Percentiles rank a stretch among this genome's conserved stretches.
Evolutionary conservation across 2,888 invertebrate species (phyloP).

Genomic region (Drosophila tanythrix): DNA sequence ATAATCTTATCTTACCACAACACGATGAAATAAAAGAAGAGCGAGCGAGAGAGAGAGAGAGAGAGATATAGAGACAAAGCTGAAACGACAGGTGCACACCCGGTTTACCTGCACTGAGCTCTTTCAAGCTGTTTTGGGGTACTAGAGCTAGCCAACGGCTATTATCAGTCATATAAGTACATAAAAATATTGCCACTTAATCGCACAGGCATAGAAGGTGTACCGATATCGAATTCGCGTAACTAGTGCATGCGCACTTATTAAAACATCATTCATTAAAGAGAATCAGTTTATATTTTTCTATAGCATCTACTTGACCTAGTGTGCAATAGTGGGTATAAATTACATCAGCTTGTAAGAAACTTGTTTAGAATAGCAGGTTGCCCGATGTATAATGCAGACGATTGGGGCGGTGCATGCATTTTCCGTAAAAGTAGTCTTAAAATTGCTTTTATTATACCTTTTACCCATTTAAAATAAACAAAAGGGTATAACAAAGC

Average conservation of each 20-base stretch:
- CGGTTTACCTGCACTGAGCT: constrained; percentile 55
- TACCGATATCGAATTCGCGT: constrained; percentile 43
- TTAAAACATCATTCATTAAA: constrained; percentile 27
- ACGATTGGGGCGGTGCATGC: constrained; percentile 10
- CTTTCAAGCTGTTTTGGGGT: constrained; percentile 26
- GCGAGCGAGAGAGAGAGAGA: constrained; percentile 1
- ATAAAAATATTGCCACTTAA: constrained; percentile 55
- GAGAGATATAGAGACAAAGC: constrained; percentile 7
- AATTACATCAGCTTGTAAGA: constrained; percentile 67
- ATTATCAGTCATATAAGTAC: constrained; percentile 59
- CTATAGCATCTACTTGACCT: constrained; percentile 65
- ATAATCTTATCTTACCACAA: constrained; percentile 68
- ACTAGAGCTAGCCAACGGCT: constrained; percentile 22
- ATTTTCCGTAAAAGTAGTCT: constrained; percentile 6
- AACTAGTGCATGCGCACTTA: constrained; percentile 58
- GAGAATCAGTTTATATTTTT: constrained; percentile 15
- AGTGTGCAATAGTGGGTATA: constrained; percentile 60
- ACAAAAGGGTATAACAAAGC: background rate
- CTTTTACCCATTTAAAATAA: background rate
- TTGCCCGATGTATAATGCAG: constrained; percentile 25
- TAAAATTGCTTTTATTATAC: constrained; percentile 13
- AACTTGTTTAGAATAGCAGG: constrained; percentile 58
- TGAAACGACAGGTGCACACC: constrained; percentile 64
- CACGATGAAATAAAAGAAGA: constrained; percentile 45
- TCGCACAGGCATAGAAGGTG: constrained; percentile 46